Evolutionary conservation across 2,888 invertebrate species (phyloP), one percentile per base, ranked within the genome.

Genomic region (Dolichopus griseipennis): DNA sequence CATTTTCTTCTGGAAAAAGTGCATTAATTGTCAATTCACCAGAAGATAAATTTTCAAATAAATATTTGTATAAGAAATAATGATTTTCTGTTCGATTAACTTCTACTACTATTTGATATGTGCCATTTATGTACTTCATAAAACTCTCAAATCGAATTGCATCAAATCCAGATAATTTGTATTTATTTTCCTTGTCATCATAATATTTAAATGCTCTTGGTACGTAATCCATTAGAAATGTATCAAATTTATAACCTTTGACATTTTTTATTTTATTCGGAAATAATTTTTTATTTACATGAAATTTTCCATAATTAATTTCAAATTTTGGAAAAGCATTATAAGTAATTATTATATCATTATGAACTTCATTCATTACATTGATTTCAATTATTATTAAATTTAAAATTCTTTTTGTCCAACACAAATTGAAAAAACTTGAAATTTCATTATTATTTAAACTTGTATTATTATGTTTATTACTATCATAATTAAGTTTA

Each of bases 181-280:
- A 18, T 52, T 52, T 52, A 4, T 18, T 52, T 2, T 18, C 6
- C 1, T 52, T 52, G 9, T 7, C 6, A 52, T 52, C 18, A 18
- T 52, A 52, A 52, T 52, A 52, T 52, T 52, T 18, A 52, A 52
- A 52, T 52, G 52, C n/a, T 52, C 18, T 52, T 52, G 52, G 52
- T n/a, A 52, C 15, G 18, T 12, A 52, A 52, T 52, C n/a, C 52
- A 52, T 52, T 52, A 52, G 15, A 6, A 6, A 1, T 18, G 52
- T 52, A 12, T 15, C 52, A 52, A 52, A 52, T 18, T 52, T 7
- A 18, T 52, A 52, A 52, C 52, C 52, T 12, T 52, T 7, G 2
- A 52, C 15, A 52, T 52, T 52, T 52, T 18, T 15, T 18, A 52
- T 18, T 52, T 52, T 52, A 18, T 52, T 52, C 2, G 52, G 52